A percentile compares a stretch with the other conserved stretches of the same genome.
Conservation (phyloP, 2,888 invertebrate species). For the Strigamia crassipes region DNA sequence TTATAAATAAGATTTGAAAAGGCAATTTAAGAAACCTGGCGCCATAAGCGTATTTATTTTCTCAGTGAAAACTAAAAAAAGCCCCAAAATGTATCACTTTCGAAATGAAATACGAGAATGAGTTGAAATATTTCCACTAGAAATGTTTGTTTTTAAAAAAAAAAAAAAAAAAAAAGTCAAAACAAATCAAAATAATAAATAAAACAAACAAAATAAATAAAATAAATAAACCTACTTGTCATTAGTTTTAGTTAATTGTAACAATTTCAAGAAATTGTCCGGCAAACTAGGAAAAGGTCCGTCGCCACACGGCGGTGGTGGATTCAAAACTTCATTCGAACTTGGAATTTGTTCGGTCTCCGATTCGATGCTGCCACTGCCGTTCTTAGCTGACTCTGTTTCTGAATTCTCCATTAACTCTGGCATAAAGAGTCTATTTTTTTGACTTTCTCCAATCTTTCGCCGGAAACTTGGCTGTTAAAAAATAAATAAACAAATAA, state of each 20-base stretch:
- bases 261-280: constrained; percentile 31
- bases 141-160: background rate
- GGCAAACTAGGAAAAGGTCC: constrained; percentile 42
- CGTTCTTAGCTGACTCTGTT: constrained; percentile 51
- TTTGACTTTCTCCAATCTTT: constrained; percentile 46
- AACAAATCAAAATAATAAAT: no score
- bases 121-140: background rate
- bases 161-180: no score
- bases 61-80: background rate
- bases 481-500: background rate
- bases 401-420: constrained; percentile 52
- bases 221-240: constrained; percentile 4
- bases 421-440: constrained; percentile 51
- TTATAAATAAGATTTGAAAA: no score
- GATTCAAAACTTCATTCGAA: background rate
- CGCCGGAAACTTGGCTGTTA: constrained; percentile 29
- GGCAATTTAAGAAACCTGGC: no score
- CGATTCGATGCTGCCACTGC: constrained; percentile 47
- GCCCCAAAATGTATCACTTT: background rate
- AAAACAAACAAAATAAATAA: background rate
- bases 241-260: background rate
- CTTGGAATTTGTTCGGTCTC: constrained; percentile 32
- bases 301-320: constrained; percentile 41
- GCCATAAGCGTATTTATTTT: no score
- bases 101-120: background rate